phyloP scores from a whole-genome alignment of 2,113 vertebrate species.

The Circaetus gallicus region DNA sequence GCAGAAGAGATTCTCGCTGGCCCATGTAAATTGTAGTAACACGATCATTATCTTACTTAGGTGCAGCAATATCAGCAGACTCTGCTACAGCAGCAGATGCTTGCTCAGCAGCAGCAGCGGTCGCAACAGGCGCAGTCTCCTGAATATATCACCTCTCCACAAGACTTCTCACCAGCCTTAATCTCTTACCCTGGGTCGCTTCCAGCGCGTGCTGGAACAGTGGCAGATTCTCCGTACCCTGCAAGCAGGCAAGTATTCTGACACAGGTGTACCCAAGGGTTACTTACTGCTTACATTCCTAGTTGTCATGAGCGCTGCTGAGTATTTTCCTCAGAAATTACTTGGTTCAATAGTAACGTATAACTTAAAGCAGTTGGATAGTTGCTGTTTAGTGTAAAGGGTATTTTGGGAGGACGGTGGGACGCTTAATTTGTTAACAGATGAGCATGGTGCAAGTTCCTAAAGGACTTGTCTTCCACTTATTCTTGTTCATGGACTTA shows the following conservation, averaged over 20 bases:
- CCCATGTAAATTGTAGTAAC: accelerated
- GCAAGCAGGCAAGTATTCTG: conserved; percentile 71
- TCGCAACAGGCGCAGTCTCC: conserved; percentile 62
- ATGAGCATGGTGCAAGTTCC: background rate
- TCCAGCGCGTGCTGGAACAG: conserved; percentile 61
- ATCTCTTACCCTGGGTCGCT: conserved; percentile 77
- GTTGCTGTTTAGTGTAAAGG: background rate
- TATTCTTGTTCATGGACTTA: background rate
- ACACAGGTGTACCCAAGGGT: background rate
- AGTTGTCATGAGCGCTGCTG: background rate
- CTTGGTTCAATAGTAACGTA: background rate
- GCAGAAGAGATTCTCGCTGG: accelerated
- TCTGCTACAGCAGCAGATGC: conserved; percentile 83
- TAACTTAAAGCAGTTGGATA: background rate
- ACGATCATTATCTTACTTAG: conserved; percentile 43
- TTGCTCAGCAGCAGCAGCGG: conserved; percentile 69
- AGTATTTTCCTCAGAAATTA: background rate
- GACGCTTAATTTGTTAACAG: background rate
- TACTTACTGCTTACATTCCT: accelerated
- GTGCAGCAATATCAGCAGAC: conserved; percentile 93
- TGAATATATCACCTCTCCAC: conserved; percentile 84
- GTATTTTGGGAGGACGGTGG: background rate
- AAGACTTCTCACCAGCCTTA: conserved; percentile 84
- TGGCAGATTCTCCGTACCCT: conserved; percentile 72
- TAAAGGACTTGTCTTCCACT: background rate